Evolutionary conservation across 2,113 vertebrate species (phyloP), one percentile per base, ranked within the genome.

Genomic region (Azemiops feae): DNA sequence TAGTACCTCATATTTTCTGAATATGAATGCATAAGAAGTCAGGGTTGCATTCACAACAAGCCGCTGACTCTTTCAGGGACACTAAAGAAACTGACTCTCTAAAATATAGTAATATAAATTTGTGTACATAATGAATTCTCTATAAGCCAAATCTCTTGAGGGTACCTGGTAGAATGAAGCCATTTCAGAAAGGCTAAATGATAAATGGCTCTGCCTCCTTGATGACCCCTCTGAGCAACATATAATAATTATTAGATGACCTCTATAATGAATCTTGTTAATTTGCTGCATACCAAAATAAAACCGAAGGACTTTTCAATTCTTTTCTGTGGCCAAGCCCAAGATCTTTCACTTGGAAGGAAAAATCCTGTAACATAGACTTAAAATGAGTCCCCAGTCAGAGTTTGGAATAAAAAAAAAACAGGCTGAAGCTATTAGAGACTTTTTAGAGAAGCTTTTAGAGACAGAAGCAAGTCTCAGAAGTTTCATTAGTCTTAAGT

Each of bases 201-300:
- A 89, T 89, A 94, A 94, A 94, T 47, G 58, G 90, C 92, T 43
- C 60, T 0, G 3, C 18, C 89, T 91, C 39, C 52, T 93, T 74
- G 93, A 93, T 39, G 89, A 93, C 95, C 53, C 87, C 74, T 95
- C 47, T 45, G 0, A 7, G 91, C 57, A 91, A 89, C 89, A 95
- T 93, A 94, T 91, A 94, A 95, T 85, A 95, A 91, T 92, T 95
- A 94, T 95, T 90, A 96, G 94, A 69, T 47, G 91, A 96, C 92
- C 93, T 91, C 14, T 14, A 89, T 52, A 93, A 95, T 95, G 96
- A 94, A 94, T 87, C 91, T 88, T 89, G 87, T 85, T 86, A 64
- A 93, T 93, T 93, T 93, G 89, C 45, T 92, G 93, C 92, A 95
- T 89, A 93, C 64, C 64, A 87, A 93, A 95, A 85, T 85, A 89